phyloP scores from a whole-genome alignment of 1,140 invertebrate species.

The Augochlora pura region DNA sequence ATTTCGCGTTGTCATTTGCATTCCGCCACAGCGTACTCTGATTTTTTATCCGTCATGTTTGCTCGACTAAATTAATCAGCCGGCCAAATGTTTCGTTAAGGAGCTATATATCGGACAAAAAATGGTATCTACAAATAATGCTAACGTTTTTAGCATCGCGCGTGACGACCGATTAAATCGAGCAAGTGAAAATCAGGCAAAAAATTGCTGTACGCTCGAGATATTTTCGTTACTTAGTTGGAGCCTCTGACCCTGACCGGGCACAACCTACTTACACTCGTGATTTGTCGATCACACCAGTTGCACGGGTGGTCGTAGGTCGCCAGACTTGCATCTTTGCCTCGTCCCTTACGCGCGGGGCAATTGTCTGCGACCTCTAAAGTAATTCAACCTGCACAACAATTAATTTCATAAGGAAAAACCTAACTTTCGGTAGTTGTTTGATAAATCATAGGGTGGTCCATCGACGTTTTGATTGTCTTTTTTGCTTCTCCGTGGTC shows the following conservation, averaged over 20 bases:
- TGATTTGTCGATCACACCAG: conserved; percentile 50
- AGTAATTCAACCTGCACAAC: not conserved
- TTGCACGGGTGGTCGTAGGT: conserved; percentile 15
- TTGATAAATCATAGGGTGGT: no score
- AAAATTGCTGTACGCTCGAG: not conserved
- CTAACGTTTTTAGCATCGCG: no score
- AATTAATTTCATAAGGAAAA: not conserved
- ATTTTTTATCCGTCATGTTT: no score
- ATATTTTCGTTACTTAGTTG: conserved; percentile 51
- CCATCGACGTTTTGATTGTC: no score
- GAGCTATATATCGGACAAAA: no score
- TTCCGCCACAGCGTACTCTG: no score
- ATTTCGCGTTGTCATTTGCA: no score
- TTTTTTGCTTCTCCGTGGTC: no score
- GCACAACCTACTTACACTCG: conserved; percentile 65
- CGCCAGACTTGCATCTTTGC: not conserved
- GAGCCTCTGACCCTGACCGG: conserved; percentile 67
- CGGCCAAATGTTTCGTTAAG: no score
- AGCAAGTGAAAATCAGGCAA: not conserved
- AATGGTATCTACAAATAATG: no score
- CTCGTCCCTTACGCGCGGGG: not conserved
- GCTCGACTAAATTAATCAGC: no score
- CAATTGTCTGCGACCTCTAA: not conserved
- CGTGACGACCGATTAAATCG: not conserved
- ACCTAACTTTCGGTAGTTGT: no score